These are phyloP conservation scores for Fundulus diaphanus DNA, from an alignment of 2,797 vertebrate genomes.

Conservation along the genomic window DNA sequence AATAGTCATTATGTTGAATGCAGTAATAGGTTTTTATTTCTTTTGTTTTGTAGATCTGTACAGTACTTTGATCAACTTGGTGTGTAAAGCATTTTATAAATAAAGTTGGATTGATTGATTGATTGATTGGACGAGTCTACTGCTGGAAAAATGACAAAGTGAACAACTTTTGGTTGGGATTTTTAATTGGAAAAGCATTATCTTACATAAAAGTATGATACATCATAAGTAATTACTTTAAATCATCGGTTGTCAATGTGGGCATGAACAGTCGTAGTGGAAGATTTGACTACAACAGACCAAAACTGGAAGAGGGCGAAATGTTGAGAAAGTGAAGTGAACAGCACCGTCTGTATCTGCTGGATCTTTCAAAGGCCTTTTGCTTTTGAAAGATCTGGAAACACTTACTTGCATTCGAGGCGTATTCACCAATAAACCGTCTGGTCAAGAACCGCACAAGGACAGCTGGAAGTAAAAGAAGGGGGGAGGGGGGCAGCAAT, in stretches of 20 bases:
- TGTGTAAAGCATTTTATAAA: too few species aligned
- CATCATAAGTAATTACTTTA: not conserved
- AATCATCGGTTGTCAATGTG: not conserved
- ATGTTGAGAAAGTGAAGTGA: not conserved
- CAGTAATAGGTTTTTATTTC: too few species aligned
- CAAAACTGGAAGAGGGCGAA: too few species aligned
- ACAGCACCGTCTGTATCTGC: not conserved
- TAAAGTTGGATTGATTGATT: too few species aligned
- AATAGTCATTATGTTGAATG: too few species aligned
- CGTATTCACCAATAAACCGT: constrained; percentile 80
- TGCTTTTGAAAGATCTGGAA: constrained; percentile 29
- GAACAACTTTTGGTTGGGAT: too few species aligned
- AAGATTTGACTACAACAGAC: too few species aligned
- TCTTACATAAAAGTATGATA: too few species aligned
- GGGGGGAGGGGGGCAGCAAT: constrained; percentile 14
- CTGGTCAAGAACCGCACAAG: constrained; percentile 79
- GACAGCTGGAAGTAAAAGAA: constrained; percentile 63
- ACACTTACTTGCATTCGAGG: constrained; percentile 77
- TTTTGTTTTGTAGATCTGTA: too few species aligned
- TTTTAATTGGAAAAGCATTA: too few species aligned
- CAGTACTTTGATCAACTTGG: too few species aligned
- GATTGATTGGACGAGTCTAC: not conserved
- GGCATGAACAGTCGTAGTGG: too few species aligned
- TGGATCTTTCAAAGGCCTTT: not conserved
- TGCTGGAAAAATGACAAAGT: not conserved